Percentiles rank a stretch among this genome's conserved stretches.
phyloP scores from a whole-genome alignment of 2,797 vertebrate species.

The Acrocephalus scirpaceus region DNA sequence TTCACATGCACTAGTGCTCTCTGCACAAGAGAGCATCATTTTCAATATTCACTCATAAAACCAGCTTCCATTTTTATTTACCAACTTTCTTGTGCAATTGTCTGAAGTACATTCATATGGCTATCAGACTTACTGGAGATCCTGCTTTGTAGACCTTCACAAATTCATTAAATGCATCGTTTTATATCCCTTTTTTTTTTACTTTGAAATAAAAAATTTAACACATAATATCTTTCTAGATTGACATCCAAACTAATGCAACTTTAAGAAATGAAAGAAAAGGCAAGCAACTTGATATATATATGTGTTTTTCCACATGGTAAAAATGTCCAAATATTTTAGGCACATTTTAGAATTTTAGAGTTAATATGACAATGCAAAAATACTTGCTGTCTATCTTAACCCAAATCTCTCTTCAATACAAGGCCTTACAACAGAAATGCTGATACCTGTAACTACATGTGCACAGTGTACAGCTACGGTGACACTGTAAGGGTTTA shows the following conservation, averaged over 20 bases:
- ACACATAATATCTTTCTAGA: not conserved
- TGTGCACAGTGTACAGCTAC: not conserved
- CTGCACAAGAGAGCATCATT: constrained; percentile 65
- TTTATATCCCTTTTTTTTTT: not conserved
- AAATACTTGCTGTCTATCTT: not conserved
- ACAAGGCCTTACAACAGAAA: constrained; percentile 36
- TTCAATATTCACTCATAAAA: constrained; percentile 48
- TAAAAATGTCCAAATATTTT: constrained; percentile 27
- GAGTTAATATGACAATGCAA: constrained; percentile 54
- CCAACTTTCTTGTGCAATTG: constrained; percentile 2
- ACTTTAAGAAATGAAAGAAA: not conserved
- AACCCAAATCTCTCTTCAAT: not conserved
- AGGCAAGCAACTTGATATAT: not conserved
- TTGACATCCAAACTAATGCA: not conserved
- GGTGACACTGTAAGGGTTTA: constrained; percentile 29
- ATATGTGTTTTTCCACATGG: not conserved
- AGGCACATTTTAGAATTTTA: constrained; percentile 21
- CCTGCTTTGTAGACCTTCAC: not conserved
- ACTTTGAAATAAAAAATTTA: not conserved
- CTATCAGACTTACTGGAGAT: not conserved
- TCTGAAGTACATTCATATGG: not conserved
- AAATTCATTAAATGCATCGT: not conserved
- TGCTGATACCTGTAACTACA: constrained; percentile 16
- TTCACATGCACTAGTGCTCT: constrained; percentile 63
- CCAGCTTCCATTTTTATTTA: constrained; percentile 34